Conservation (phyloP, 2,797 vertebrate species). For the Carapus acus region DNA sequence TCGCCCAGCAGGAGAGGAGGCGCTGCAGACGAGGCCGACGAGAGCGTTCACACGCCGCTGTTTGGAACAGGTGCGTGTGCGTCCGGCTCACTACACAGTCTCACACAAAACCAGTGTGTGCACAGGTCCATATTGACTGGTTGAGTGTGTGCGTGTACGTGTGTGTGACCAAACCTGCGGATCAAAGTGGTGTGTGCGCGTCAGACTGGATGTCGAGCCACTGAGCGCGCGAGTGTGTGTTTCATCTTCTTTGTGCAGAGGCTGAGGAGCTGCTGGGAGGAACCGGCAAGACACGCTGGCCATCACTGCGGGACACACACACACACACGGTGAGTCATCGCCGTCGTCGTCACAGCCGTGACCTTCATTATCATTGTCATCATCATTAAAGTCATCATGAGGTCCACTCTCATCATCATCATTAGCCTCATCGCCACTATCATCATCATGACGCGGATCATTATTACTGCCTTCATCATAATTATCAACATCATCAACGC, state of each 20-base stretch:
- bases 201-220: slow-evolving; percentile 6
- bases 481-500: no score
- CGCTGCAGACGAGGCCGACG: slow-evolving; percentile 40
- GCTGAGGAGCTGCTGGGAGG: slow-evolving; percentile 27
- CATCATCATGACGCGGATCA: no score
- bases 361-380: no score
- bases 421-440: no score
- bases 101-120: slow-evolving; percentile 2
- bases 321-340: slow-evolving; percentile 62
- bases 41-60: slow-evolving; percentile 25
- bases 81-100: not conserved
- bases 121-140: not conserved
- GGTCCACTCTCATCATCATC: no score
- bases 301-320: slow-evolving; percentile 37
- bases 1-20: slow-evolving; percentile 58
- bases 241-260: slow-evolving; percentile 39
- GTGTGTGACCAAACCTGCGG: not conserved
- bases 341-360: no score
- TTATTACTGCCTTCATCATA: no score
- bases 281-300: slow-evolving; percentile 24
- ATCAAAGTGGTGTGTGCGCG: not conserved
- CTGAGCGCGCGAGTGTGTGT: slow-evolving; percentile 15
- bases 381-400: no score
- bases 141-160: not conserved
- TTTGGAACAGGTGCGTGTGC: slow-evolving; percentile 50